Evolutionary conservation across 2,888 invertebrate species (phyloP).

Genomic region (Drosophila acutilabella): DNA sequence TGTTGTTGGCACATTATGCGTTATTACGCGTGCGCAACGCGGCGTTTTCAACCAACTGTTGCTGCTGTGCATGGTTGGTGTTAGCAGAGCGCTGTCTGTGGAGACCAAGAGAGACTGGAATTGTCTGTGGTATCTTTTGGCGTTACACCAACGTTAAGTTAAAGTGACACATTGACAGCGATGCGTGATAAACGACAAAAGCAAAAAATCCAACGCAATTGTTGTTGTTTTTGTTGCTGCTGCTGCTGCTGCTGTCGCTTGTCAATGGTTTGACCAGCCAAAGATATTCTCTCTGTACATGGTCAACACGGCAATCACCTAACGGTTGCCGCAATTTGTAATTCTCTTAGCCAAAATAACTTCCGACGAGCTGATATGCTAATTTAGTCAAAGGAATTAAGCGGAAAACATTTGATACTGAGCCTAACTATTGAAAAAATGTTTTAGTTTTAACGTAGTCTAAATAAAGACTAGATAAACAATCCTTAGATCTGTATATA

Average conservation of each 20-base stretch:
- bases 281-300: slow-evolving; percentile 23
- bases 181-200: slow-evolving; percentile 83
- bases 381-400: slow-evolving; percentile 17
- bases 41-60: slow-evolving; percentile 30
- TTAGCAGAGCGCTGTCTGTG: neutral
- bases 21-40: slow-evolving; percentile 71
- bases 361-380: slow-evolving; percentile 35
- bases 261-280: slow-evolving; percentile 29
- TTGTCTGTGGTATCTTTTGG: slow-evolving; percentile 68
- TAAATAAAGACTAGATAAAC: too few relatives aligned
- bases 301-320: slow-evolving; percentile 33
- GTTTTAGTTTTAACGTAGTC: too few relatives aligned
- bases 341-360: slow-evolving; percentile 22
- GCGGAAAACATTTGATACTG: neutral
- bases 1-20: slow-evolving; percentile 69
- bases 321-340: slow-evolving; percentile 60
- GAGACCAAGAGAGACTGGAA: slow-evolving; percentile 31
- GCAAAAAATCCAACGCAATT: slow-evolving; percentile 34
- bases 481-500: too few relatives aligned
- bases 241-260: slow-evolving; percentile 27
- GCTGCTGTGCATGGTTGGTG: slow-evolving; percentile 2
- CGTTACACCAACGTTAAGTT: slow-evolving; percentile 72
- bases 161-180: slow-evolving; percentile 84
- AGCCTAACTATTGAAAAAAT: too few relatives aligned
- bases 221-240: slow-evolving; percentile 25